These are phyloP conservation scores for Leucoraja ocellata DNA, from an alignment of 2,797 vertebrate genomes.

Conservation along the genomic window DNA sequence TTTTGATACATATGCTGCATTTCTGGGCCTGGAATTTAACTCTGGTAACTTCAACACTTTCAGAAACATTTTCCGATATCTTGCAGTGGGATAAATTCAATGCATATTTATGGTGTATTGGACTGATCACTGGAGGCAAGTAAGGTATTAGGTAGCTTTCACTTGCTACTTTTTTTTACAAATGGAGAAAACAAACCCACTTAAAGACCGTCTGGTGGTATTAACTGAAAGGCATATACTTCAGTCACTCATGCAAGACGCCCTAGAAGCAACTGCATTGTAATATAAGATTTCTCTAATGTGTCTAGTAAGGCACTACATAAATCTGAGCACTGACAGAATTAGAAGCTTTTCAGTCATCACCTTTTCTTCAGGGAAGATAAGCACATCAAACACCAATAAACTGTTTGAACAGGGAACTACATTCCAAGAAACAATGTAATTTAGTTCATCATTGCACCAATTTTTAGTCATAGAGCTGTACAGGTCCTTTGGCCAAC, in stretches of 20 bases:
- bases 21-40: background rate
- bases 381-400: conserved; percentile 14
- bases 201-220: background rate
- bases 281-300: background rate
- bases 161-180: background rate
- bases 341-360: conserved; percentile 2
- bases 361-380: conserved; percentile 16
- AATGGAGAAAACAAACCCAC: conserved; percentile 12
- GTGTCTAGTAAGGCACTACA: background rate
- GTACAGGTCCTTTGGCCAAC: no score
- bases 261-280: conserved; percentile 19
- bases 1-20: background rate
- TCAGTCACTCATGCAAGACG: conserved; percentile 15
- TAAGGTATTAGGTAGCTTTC: conserved; percentile 11
- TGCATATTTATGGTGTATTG: conserved; percentile 12
- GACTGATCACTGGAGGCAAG: conserved; percentile 25
- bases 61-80: background rate
- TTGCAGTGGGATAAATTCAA: background rate
- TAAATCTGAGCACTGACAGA: conserved; percentile 12
- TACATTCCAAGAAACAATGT: conserved; percentile 6
- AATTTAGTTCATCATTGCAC: background rate
- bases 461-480: background rate
- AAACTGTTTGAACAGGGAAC: background rate
- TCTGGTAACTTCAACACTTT: background rate
- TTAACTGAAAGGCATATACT: conserved; percentile 11